These are phyloP conservation scores for Dendronephthya gigantea DNA, from an alignment of 64 coral and sea anemone species.

Conservation along the genomic window DNA sequence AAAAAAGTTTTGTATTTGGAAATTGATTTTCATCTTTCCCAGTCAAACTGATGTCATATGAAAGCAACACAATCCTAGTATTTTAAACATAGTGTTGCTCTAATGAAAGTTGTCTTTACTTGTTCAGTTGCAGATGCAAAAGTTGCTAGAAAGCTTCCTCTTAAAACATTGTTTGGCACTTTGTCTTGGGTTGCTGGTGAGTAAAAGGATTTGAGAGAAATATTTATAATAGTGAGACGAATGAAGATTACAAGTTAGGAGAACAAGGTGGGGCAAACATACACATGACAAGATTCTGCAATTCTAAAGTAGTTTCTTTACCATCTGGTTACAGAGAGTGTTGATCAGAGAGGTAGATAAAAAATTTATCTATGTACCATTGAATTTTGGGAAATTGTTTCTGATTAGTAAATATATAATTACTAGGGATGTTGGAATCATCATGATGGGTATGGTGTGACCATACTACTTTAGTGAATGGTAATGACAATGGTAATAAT, in stretches of 20 bases:
- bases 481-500: neutral
- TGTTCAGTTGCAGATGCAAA: constrained; percentile 97
- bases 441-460: neutral
- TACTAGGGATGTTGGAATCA: neutral
- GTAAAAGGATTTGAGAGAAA: neutral
- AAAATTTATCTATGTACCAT: too few species aligned
- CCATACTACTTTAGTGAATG: neutral
- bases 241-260: neutral
- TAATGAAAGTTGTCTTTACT: constrained; percentile 19
- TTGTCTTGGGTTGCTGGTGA: constrained; percentile 58
- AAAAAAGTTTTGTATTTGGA: too few species aligned
- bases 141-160: constrained; percentile 82
- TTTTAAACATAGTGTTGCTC: neutral
- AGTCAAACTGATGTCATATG: too few species aligned
- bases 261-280: too few species aligned
- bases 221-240: neutral
- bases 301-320: too few species aligned
- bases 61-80: too few species aligned
- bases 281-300: too few species aligned
- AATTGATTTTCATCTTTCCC: too few species aligned
- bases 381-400: too few species aligned
- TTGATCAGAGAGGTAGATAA: too few species aligned
- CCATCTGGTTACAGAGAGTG: too few species aligned
- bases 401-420: too few species aligned
- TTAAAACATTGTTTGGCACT: constrained; percentile 56